A percentile compares a stretch with the other conserved stretches of the same genome.
These are phyloP conservation scores for Hydrotaea cyrtoneurina DNA, from an alignment of 2,888 invertebrate genomes.

Conservation along the genomic window DNA sequence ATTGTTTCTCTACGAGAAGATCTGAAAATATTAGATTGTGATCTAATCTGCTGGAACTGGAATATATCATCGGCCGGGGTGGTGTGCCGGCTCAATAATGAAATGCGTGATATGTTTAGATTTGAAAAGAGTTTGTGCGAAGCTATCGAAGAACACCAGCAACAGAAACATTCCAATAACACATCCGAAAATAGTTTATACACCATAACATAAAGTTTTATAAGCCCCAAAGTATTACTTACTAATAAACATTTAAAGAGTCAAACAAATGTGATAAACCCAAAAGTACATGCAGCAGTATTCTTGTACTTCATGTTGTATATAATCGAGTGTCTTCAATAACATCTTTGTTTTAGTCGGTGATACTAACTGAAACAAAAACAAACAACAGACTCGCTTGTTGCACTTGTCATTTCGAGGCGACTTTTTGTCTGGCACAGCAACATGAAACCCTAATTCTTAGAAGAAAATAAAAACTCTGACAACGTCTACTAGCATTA, in stretches of 20 bases:
- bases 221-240: background rate
- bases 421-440: constrained; percentile 63
- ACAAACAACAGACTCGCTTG: constrained; percentile 34
- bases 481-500: constrained; percentile 71
- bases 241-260: background rate
- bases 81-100: constrained; percentile 74
- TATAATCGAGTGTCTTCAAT: background rate
- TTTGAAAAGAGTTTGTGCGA: constrained; percentile 73
- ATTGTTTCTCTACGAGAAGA: constrained; percentile 83
- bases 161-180: constrained; percentile 69
- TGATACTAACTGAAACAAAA: background rate
- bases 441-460: constrained; percentile 69
- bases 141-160: constrained; percentile 79
- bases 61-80: constrained; percentile 78
- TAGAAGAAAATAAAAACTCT: constrained; percentile 69
- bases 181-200: constrained; percentile 72
- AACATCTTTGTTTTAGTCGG: background rate
- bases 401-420: constrained; percentile 27
- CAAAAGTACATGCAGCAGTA: no score
- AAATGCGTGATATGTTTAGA: constrained; percentile 74
- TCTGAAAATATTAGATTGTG: constrained; percentile 81
- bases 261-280: background rate
- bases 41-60: constrained; percentile 82
- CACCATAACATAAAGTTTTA: constrained; percentile 40
- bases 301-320: no score